Conservation (phyloP, 1,140 invertebrate species). For the Leptonema lineaticorne region DNA sequence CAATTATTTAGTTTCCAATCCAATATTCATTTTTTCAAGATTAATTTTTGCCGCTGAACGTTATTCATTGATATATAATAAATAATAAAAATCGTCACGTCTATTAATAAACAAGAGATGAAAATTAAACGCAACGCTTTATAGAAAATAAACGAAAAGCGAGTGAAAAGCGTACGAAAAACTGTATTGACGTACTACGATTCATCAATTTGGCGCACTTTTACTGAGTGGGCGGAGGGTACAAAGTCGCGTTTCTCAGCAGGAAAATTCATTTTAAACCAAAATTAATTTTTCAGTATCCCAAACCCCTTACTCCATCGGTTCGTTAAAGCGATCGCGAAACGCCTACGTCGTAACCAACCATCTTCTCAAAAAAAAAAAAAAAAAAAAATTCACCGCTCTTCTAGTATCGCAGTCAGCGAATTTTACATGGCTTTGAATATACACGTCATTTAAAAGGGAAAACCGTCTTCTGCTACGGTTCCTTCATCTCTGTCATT, state of each 20-base stretch:
- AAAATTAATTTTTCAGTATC: not conserved
- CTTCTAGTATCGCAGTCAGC: not conserved
- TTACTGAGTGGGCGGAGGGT: not conserved
- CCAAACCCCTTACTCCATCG: not conserved
- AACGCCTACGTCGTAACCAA: not conserved
- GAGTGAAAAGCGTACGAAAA: no score
- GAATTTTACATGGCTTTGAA: conserved; percentile 1
- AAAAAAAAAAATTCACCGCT: no score
- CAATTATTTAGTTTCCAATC: no score
- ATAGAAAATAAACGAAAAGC: no score
- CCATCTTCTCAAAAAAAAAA: no score
- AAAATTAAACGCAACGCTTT: no score
- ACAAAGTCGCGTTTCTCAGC: not conserved
- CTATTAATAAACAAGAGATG: no score
- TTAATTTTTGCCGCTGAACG: no score
- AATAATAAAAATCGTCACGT: no score
- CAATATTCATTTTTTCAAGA: no score
- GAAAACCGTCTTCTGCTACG: not conserved
- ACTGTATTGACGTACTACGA: no score
- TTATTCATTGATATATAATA: no score
- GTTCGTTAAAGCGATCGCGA: not conserved
- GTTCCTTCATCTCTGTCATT: not conserved
- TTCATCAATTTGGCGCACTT: not conserved
- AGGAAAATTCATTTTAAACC: not conserved
- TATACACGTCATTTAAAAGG: not conserved